phyloP scores from a whole-genome alignment of 2,888 invertebrate genomes.

The Mesorhabditis sp. region DNA sequence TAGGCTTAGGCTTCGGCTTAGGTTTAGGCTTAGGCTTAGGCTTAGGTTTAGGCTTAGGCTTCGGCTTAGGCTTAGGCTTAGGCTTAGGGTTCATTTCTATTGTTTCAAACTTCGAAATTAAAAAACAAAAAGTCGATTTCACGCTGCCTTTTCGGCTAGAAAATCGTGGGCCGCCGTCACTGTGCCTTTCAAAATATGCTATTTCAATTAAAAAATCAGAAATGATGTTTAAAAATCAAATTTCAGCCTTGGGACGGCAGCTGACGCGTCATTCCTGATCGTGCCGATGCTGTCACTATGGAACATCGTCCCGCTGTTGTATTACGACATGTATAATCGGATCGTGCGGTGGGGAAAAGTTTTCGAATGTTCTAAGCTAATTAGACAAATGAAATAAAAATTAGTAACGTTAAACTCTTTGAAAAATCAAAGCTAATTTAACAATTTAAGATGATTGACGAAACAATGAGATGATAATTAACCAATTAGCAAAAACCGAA shows the following conservation, averaged over 20 bases:
- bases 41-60: no score
- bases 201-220: neutral
- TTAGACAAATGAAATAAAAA: neutral
- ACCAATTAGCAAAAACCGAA: no score
- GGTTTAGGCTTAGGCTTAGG: no score
- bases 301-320: constrained; percentile 51
- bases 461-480: no score
- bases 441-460: no score
- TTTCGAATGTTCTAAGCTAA: neutral
- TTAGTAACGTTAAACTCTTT: no score
- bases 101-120: no score
- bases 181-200: neutral
- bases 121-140: no score
- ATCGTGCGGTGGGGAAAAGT: constrained; percentile 20
- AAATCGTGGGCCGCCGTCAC: no score
- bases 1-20: no score
- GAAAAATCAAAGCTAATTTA: no score
- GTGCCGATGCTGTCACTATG: constrained; percentile 49
- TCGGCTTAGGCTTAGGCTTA: neutral
- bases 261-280: constrained; percentile 33
- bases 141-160: no score
- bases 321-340: constrained; percentile 47
- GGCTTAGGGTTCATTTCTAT: constrained; percentile 8
- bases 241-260: constrained; percentile 17
- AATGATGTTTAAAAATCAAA: neutral